Conservation (phyloP, 1,140 invertebrate species). For the Pachypeltis micranthus region DNA sequence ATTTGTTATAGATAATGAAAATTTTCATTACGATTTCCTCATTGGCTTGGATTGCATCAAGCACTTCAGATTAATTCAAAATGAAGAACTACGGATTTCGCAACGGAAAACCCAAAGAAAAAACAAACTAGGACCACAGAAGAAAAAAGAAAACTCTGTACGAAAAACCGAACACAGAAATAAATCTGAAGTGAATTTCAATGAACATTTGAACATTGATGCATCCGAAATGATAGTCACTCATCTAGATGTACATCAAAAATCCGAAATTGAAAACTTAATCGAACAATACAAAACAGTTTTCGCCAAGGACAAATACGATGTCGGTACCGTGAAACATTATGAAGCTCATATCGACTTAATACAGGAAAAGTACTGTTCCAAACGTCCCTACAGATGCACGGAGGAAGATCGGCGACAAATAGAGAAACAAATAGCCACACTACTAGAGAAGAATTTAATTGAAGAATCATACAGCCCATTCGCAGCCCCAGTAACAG, state of each 20-base stretch:
- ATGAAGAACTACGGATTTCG: neutral
- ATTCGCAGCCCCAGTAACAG: no score
- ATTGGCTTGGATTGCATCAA: neutral
- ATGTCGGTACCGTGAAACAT: constrained; percentile 24
- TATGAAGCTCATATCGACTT: constrained; percentile 31
- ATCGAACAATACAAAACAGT: constrained; percentile 27
- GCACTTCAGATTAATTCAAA: no score
- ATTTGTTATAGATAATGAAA: neutral
- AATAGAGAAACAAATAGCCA: no score
- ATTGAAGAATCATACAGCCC: no score
- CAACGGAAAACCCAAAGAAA: neutral
- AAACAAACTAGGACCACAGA: neutral
- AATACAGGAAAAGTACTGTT: constrained; percentile 28
- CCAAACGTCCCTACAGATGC: constrained; percentile 29
- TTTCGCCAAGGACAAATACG: constrained; percentile 30
- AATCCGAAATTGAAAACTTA: constrained; percentile 26
- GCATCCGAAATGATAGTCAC: constrained; percentile 27
- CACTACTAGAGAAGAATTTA: no score
- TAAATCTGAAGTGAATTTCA: neutral
- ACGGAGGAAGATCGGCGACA: no score
- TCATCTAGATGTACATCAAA: constrained; percentile 28
- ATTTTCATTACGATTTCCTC: neutral
- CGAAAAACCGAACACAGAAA: neutral
- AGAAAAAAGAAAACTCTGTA: neutral
- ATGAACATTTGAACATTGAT: constrained; percentile 28